phyloP scores from a whole-genome alignment of 2,113 vertebrate genomes.

The Meleagris gallopavo region DNA sequence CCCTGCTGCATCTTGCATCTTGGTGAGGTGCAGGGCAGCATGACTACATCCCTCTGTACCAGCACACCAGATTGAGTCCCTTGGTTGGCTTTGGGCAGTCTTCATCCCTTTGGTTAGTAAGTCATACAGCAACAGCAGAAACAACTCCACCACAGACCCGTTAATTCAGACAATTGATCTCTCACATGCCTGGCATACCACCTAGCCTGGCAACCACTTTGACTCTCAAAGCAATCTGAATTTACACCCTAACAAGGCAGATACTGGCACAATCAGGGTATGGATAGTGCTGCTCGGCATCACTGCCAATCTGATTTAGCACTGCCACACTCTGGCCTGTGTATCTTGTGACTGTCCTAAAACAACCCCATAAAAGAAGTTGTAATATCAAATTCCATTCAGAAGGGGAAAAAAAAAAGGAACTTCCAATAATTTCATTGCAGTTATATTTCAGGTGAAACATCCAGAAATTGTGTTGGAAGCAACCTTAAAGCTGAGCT shows the following conservation, averaged over 20 bases:
- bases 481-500: neutral
- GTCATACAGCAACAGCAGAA: neutral
- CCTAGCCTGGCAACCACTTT: neutral
- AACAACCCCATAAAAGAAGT: neutral
- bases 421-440: neutral
- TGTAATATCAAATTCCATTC: neutral
- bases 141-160: neutral
- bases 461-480: neutral
- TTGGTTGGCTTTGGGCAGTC: neutral
- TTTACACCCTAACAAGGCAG: neutral
- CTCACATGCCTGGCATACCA: fast-evolving
- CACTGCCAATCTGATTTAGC: neutral
- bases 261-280: fast-evolving
- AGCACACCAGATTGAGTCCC: neutral
- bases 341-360: neutral
- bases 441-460: neutral
- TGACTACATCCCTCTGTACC: neutral
- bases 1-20: fast-evolving
- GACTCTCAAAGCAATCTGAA: neutral
- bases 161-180: neutral
- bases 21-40: neutral
- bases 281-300: neutral
- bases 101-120: neutral
- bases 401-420: no score
- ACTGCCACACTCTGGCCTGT: neutral